Evolutionary conservation across 2,113 vertebrate species (phyloP), one percentile per base, ranked within the genome.

Genomic region (Cavia porcellus): DNA sequence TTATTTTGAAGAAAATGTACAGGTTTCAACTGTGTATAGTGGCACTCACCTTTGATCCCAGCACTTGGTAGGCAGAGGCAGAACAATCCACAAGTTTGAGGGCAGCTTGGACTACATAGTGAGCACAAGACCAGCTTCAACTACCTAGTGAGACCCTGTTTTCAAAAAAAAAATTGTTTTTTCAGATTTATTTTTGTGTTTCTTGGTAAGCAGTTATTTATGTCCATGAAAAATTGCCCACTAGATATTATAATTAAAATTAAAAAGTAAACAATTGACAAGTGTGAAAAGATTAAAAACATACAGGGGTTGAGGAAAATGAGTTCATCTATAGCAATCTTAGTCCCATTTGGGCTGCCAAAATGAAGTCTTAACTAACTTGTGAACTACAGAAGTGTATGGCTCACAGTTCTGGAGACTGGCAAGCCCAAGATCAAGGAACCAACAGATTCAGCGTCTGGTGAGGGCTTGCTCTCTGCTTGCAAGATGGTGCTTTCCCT

Each of bases 211-310:
- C 55, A 59, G 28, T 59, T 89, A n/a, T 50, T 95, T 93, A 24
- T 90, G 38, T 87, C 17, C 92, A 75, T 45, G 89, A 74, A 20
- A 52, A 74, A 47, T 61, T 80, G 24, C 20, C n/a, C 57, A 84
- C n/a, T 38, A 82, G 81, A 93, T 22, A 86, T 68, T 81, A 94
- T 75, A 85, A 86, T 81, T 74, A 84, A 91, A 85, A 92, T 20
- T 89, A 82, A 95, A 93, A 86, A 81, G 32, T 35, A 77, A 82
- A 70, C 14, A 15, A 19, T 22, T 64, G 87, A 94, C 57, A 72
- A 50, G 20, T 57, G 57, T 89, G 28, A 86, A 74, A 81, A 61
- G 52, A 13, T 79, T 64, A 77, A 62, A 82, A 83, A 90, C 5
- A 62, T 84, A 64, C 45, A 42, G 68, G 32, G 20, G 20, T 64